These are phyloP conservation scores for Callionymus lyra DNA, from an alignment of 2,113 vertebrate species.

Conservation along the genomic window DNA sequence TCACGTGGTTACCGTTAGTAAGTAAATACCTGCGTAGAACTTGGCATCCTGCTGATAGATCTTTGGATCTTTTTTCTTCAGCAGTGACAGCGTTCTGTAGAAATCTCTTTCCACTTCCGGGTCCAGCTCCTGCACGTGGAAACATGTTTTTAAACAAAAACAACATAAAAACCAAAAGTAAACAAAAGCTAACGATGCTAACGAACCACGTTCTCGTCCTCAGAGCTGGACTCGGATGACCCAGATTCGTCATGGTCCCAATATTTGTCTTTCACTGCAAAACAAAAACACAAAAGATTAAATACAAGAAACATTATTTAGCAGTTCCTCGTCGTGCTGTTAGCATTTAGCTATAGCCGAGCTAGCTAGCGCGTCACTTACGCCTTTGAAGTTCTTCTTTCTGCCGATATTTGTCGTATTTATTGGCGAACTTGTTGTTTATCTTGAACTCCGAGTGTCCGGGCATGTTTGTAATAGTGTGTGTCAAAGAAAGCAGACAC, in stretches of 20 bases:
- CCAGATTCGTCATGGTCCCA: constrained; percentile 61
- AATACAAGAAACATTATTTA: background rate
- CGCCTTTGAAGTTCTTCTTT: constrained; percentile 81
- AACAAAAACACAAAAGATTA: constrained; percentile 1
- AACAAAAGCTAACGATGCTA: background rate
- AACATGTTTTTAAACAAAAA: background rate
- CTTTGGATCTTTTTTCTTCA: constrained; percentile 83
- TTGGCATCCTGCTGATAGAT: constrained; percentile 74
- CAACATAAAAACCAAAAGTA: too few relatives aligned
- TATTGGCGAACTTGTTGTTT: constrained; percentile 74
- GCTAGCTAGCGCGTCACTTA: constrained; percentile 58
- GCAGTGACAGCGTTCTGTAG: constrained; percentile 77
- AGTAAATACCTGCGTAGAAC: constrained; percentile 65
- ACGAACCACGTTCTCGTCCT: constrained; percentile 69
- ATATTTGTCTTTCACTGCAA: constrained; percentile 79
- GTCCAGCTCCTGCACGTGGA: constrained; percentile 69
- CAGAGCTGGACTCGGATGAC: constrained; percentile 74
- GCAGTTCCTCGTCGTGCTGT: background rate
- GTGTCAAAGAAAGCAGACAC: background rate
- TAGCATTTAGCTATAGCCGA: constrained; percentile 17
- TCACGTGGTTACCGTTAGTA: too few relatives aligned
- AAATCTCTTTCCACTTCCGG: constrained; percentile 75
- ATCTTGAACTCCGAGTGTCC: constrained; percentile 59
- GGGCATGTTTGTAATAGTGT: constrained; percentile 36
- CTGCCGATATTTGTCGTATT: constrained; percentile 78